Evolutionary conservation across 2,797 vertebrate genomes (phyloP), one percentile per base, ranked within the genome.

Genomic region (Orientallactaga sibirica): DNA sequence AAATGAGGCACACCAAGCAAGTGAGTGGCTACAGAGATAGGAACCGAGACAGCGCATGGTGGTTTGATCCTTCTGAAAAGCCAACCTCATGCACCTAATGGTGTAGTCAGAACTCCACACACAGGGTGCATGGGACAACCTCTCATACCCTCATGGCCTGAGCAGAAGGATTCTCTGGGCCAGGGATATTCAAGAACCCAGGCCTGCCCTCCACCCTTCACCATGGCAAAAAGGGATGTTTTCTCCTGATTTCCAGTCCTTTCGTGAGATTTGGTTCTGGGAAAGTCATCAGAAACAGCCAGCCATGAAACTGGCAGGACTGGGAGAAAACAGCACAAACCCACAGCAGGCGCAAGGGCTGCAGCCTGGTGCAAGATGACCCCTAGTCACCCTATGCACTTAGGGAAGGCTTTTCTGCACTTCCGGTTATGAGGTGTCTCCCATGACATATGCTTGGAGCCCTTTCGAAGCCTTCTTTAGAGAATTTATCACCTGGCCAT

Each of bases 351-450:
- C 5, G 4, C 24, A 12, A 74, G 14, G 61, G 15, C 67, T 48
- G 24, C 33, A 41, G 33, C 18, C 0, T 43, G 29, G 18, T 37
- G 37, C 2, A 0, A 41, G 75, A 12, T 55, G 4, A 37, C 22
- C 14, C 7, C 0, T 1, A 64, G 22, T 19, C 2, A 4, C 29
- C 19, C 41, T 71, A 70, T 1, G 3, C 0, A 29, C 22, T 48
- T 29, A 6, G 0, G n/a, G 33, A 71, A 64, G 66, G 1, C n/a
- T 25, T 7, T 81, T 9, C 67, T 64, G 19, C 22, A 15, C 43
- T 55, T 71, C 15, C 27, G 15, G 55, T 9, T 15, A 79, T 55
- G 25, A 43, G 18, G 41, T 2, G 5, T 33, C 75, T 79, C 78
- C 67, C 7, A 9, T 25, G 12, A 12, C 18, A 18, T 11, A 52